Evolutionary conservation across 2,797 vertebrate genomes (phyloP).

Genomic region (Prunella strophiata): DNA sequence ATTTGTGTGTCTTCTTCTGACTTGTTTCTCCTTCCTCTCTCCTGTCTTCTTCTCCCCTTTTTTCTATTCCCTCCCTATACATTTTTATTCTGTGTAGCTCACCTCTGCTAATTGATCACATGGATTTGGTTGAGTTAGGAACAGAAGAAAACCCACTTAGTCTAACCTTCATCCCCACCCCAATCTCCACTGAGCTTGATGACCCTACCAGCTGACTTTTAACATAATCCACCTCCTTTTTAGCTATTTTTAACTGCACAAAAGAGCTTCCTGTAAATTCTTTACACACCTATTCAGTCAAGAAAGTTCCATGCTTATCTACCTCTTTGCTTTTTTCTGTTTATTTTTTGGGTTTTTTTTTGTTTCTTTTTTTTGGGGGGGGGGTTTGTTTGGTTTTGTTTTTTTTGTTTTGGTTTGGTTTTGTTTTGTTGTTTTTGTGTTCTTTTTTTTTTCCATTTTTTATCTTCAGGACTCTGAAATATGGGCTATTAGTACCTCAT

Average conservation of each 20-base stretch:
- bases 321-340: no score
- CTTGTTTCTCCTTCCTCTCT: neutral
- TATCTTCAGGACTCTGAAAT: neutral
- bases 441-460: no score
- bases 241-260: neutral
- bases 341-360: no score
- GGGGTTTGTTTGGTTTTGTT: no score
- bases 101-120: neutral
- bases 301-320: neutral
- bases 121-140: neutral
- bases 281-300: neutral
- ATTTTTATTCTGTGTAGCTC: neutral
- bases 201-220: neutral
- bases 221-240: neutral
- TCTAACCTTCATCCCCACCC: neutral
- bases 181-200: neutral
- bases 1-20: fast-evolving
- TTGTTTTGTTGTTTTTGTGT: no score
- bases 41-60: neutral
- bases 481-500: neutral
- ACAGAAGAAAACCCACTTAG: neutral
- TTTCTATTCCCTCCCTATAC: fast-evolving
- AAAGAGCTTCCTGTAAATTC: neutral
- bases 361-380: no score
- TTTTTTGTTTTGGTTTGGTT: no score